Conservation (phyloP, 2,113 vertebrate species). For the Lophotis ruficrista region DNA sequence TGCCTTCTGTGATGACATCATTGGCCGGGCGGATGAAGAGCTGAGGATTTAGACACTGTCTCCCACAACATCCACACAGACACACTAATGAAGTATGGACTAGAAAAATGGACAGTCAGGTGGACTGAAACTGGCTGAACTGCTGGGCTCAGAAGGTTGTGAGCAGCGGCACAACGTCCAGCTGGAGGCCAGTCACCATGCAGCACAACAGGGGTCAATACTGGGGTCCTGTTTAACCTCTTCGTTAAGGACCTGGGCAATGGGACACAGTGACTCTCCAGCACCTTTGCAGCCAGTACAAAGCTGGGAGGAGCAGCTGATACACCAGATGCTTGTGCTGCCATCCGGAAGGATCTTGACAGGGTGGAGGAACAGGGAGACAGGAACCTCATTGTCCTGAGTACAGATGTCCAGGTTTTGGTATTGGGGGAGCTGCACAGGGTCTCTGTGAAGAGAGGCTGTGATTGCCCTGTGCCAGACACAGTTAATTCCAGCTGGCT, state of each 20-base stretch:
- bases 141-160: neutral
- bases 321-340: neutral
- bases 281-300: fast-evolving
- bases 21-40: neutral
- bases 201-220: neutral
- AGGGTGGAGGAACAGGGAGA: neutral
- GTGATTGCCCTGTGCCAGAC: neutral
- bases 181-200: neutral
- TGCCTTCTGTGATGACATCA: neutral
- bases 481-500: neutral
- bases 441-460: neutral
- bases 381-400: neutral
- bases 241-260: neutral
- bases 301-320: neutral
- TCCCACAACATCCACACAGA: neutral
- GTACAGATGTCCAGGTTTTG: neutral
- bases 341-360: neutral
- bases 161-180: neutral
- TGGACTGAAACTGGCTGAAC: neutral
- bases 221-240: neutral
- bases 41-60: neutral
- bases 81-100: fast-evolving
- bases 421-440: fast-evolving
- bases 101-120: neutral
- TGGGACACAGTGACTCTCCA: neutral